Conservation (phyloP, 2,113 vertebrate species). For the Verasper variegatus region DNA sequence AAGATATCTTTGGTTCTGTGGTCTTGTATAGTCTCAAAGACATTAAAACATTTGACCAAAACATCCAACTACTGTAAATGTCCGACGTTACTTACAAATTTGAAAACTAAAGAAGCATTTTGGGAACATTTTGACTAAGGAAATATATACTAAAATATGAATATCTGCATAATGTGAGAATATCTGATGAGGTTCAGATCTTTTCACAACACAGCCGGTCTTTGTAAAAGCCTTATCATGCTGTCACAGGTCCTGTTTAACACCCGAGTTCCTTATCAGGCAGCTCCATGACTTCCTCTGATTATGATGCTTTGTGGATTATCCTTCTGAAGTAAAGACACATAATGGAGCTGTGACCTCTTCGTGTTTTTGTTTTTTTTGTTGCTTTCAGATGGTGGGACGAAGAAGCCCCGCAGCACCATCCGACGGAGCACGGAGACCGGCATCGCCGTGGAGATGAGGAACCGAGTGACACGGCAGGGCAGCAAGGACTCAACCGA, state of each 20-base stretch:
- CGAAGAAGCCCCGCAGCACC: constrained; percentile 97
- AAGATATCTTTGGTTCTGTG: no score
- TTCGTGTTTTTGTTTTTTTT: constrained; percentile 38
- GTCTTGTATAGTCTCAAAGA: no score
- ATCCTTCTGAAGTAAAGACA: constrained; percentile 9
- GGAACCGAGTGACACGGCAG: constrained; percentile 93
- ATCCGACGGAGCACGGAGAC: constrained; percentile 98
- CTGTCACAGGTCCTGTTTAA: neutral
- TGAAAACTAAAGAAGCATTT: no score
- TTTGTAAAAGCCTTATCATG: neutral
- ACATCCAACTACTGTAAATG: no score
- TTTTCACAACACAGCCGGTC: no score
- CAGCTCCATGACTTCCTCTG: neutral
- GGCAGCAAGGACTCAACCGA: constrained; percentile 97
- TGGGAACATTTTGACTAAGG: no score
- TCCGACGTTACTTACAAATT: no score
- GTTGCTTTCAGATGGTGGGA: constrained; percentile 86
- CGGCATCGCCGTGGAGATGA: constrained; percentile 97
- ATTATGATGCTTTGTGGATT: constrained; percentile 13
- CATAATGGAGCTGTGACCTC: constrained; percentile 2
- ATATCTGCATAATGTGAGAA: no score
- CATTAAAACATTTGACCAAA: no score
- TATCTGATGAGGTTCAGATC: no score
- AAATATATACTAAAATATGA: no score
- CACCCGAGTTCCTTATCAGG: constrained; percentile 25